Percentiles rank a stretch among this genome's conserved stretches.
phyloP scores from a whole-genome alignment of 2,113 vertebrate species.

The Tonatia bakeri region DNA sequence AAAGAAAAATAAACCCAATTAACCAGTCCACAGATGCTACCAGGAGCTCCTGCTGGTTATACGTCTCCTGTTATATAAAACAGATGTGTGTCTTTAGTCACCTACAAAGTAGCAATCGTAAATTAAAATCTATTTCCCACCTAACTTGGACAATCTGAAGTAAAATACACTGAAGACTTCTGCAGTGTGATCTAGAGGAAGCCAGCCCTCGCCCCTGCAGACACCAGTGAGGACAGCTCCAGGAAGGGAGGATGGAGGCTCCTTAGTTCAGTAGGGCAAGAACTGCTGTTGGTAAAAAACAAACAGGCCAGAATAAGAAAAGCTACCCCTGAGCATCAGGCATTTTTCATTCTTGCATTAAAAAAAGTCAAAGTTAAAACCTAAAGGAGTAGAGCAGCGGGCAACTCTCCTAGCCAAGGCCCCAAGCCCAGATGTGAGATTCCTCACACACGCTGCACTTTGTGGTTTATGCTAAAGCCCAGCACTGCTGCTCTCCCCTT shows the following conservation, averaged over 20 bases:
- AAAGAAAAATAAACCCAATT: constrained; percentile 56
- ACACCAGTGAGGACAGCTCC: fast-evolving
- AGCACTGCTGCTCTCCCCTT: fast-evolving
- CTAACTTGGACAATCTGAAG: neutral
- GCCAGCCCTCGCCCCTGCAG: neutral
- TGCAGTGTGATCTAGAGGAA: too few species aligned
- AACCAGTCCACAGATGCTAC: constrained; percentile 51
- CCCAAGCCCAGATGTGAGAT: neutral
- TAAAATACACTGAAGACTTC: fast-evolving
- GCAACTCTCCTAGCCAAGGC: neutral
- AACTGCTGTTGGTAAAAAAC: neutral
- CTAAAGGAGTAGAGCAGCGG: neutral
- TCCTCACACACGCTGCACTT: neutral
- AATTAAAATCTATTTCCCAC: neutral
- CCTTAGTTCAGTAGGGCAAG: neutral
- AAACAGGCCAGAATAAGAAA: neutral
- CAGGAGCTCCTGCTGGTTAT: constrained; percentile 10
- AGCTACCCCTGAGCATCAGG: neutral
- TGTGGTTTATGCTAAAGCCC: neutral
- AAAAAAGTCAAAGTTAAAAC: neutral
- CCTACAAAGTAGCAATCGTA: neutral
- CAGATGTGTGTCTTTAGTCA: neutral
- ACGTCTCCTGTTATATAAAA: neutral
- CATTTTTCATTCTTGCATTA: neutral
- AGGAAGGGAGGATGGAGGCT: neutral